Evolutionary conservation across 2,113 vertebrate species (phyloP).

Genomic region (Pantherophis guttatus): DNA sequence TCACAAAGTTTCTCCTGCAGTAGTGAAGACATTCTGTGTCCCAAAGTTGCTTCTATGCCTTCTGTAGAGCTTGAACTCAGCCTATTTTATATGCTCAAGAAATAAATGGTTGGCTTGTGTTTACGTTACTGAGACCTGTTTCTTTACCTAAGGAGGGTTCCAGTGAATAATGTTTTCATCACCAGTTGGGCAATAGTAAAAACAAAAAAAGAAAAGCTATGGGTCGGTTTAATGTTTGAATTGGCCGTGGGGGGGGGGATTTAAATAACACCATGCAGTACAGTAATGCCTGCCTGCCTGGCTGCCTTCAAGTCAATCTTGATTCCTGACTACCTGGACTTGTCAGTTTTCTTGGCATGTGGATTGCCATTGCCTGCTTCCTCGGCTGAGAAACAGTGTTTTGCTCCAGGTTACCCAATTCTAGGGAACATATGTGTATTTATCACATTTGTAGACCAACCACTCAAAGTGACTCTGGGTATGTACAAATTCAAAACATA

Average conservation of each 20-base stretch:
- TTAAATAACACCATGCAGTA: not conserved
- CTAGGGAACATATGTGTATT: not conserved
- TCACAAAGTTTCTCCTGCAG: conserved; percentile 33
- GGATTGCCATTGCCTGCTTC: not conserved
- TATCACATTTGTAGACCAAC: not conserved
- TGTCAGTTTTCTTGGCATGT: not conserved
- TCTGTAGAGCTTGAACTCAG: not conserved
- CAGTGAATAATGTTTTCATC: not conserved
- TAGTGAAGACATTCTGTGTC: conserved; percentile 26
- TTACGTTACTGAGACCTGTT: not conserved
- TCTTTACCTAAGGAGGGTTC: conserved; percentile 11
- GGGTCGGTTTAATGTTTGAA: not conserved
- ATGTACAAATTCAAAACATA: not conserved
- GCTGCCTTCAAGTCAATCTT: not conserved
- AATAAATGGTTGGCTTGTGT: not conserved
- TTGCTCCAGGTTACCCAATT: not conserved
- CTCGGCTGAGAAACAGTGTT: not conserved
- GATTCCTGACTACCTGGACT: not conserved
- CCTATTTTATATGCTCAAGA: not conserved
- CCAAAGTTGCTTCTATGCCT: not conserved
- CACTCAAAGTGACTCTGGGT: not conserved
- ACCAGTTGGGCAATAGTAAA: not conserved
- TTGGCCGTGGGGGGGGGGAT: not conserved
- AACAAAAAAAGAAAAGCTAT: not conserved
- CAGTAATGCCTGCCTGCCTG: too few relatives aligned